A percentile compares a stretch with the other conserved stretches of the same genome.
Evolutionary conservation across 37 sponge, comb jelly and placozoan species (phyloP).

Genomic region (Ephydatia muelleri): DNA sequence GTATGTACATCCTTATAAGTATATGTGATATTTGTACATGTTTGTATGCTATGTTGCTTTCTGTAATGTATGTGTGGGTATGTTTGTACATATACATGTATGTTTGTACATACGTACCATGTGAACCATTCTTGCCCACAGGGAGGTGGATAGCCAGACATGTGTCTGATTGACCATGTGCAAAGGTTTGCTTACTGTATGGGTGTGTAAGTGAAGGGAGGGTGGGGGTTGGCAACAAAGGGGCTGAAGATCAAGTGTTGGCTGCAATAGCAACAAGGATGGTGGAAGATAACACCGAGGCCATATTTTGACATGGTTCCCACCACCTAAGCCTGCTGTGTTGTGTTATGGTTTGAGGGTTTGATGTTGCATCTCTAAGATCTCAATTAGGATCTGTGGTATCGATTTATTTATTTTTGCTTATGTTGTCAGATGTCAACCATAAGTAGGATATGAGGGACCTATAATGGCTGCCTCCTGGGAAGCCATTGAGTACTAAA

Average conservation of each 20-base stretch:
- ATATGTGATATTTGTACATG: background rate
- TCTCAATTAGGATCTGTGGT: background rate
- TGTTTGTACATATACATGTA: background rate
- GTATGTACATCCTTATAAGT: slow-evolving; percentile 18
- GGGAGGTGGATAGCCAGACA: too few relatives aligned
- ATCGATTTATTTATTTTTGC: background rate
- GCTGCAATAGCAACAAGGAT: slow-evolving; percentile 4
- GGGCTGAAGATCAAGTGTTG: background rate
- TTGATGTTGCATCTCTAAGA: too few relatives aligned
- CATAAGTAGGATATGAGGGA: too few relatives aligned
- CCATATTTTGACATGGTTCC: too few relatives aligned
- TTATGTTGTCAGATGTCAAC: background rate
- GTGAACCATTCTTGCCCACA: background rate
- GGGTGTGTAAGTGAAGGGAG: background rate
- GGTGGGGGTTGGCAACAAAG: background rate
- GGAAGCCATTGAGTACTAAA: too few relatives aligned
- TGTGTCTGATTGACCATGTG: too few relatives aligned
- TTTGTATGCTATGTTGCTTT: background rate
- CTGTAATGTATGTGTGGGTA: background rate
- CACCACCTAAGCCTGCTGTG: too few relatives aligned
- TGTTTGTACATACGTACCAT: background rate
- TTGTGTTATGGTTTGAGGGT: too few relatives aligned
- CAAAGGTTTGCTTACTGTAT: background rate
- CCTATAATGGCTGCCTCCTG: too few relatives aligned
- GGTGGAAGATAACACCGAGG: background rate